Evolutionary conservation across 2,888 invertebrate species (phyloP), one percentile per base, ranked within the genome.

Genomic region (Tachina fera): DNA sequence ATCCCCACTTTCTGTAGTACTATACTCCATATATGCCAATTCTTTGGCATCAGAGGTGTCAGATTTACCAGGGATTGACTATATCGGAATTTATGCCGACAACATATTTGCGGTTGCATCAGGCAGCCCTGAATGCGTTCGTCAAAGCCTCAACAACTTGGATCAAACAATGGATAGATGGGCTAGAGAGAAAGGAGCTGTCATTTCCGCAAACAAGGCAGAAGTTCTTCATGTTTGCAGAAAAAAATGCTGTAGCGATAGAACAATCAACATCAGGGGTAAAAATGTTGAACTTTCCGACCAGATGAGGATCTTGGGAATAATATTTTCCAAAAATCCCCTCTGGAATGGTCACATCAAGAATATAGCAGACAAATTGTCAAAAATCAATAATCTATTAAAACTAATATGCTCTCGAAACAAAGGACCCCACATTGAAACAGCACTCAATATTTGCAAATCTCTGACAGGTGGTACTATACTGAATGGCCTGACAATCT

Each of bases 381-480:
- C 13, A 8, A 3, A 58, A 58, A 22, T 31, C 31, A 31, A 31
- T 4, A 31, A 31, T 4, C 31, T 31, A 56, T 31, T 19, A 58
- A 58, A 58, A 39, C 31, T 58, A 2, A 58, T 58, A 5, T 22
- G 56, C 6, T 60, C 9, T 39, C 13, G 39, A 2, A 60, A 39
- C 5, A 60, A 60, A 39, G 31, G 49, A 10, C 22, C 65, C 10
- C 49, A 67, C 22, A 49, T 67, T 22, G 67, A 67, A 49, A 67
- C 67, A n/a, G 49, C 67, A 31, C n/a, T 67, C 3, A 67, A 49
- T 9, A 67, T 67, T 8, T 67, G 31, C 31, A 31, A 31, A 31
- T 31, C 31, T 31, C 31, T 31, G 31, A 31, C 31, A 31, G 31
- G 3, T 8, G 31, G 1, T 13, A 14, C 8, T 10, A 31, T 31